Evolutionary conservation across 2,113 vertebrate genomes (phyloP).

Genomic region (Manacus vitellinus): DNA sequence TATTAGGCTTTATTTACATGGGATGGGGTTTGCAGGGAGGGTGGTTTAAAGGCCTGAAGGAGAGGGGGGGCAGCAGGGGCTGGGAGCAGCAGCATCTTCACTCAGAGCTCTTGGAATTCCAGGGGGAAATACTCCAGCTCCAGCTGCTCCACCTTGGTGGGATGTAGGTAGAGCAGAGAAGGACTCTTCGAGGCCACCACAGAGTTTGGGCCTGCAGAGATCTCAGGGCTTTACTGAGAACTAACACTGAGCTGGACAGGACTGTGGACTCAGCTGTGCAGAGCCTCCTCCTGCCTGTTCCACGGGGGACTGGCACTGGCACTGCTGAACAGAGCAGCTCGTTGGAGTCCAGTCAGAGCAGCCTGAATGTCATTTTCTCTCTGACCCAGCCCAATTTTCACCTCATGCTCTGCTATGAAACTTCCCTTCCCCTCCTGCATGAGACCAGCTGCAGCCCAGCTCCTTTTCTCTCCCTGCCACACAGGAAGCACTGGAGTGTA

Average conservation of each 20-base stretch:
- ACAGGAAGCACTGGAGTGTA: fast-evolving
- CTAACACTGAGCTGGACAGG: fast-evolving
- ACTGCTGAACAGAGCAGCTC: fast-evolving
- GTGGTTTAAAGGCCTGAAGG: neutral
- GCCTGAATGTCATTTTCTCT: fast-evolving
- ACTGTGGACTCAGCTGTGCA: fast-evolving
- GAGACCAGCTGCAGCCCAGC: neutral
- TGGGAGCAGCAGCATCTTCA: neutral
- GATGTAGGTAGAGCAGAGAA: neutral
- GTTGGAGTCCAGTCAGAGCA: fast-evolving
- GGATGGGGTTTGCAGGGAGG: fast-evolving
- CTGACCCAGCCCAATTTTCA: neutral
- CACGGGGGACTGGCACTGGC: fast-evolving
- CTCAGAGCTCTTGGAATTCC: neutral
- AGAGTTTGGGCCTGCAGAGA: fast-evolving
- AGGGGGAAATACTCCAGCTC: fast-evolving
- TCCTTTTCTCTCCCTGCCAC: neutral
- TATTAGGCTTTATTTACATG: fast-evolving
- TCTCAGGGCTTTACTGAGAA: fast-evolving
- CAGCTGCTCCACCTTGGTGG: neutral
- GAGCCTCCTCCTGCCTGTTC: neutral
- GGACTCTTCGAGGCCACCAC: too few species aligned
- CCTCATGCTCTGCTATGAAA: neutral
- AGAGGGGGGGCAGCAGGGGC: neutral
- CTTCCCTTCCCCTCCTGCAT: fast-evolving